Evolutionary conservation across 1,140 invertebrate species (phyloP).

Genomic region (Acyrthosiphon pisum): DNA sequence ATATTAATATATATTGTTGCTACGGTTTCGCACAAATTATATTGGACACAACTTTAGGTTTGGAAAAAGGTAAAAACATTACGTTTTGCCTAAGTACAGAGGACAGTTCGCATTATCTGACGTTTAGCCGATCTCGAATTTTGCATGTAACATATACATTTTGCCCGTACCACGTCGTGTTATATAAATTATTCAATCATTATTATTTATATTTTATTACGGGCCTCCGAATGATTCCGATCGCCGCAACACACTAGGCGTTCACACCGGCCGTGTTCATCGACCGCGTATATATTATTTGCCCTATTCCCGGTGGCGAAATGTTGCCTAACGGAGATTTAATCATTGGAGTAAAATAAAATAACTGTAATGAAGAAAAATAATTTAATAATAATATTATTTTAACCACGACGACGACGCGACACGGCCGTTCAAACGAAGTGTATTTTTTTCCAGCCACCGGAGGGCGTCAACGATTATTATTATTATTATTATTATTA

Average conservation of each 20-base stretch:
- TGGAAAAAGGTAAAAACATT: background rate
- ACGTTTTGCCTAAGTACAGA: background rate
- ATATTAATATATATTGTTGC: background rate
- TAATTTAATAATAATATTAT: background rate
- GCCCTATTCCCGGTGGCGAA: background rate
- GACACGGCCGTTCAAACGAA: background rate
- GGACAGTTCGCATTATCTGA: background rate
- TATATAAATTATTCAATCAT: background rate
- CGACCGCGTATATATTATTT: background rate
- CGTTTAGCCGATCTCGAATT: background rate
- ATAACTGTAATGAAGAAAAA: background rate
- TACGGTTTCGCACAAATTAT: background rate
- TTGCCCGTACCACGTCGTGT: background rate
- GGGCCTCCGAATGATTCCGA: background rate
- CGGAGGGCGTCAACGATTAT: background rate
- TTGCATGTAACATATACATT: background rate
- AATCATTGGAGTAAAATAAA: background rate
- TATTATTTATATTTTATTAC: background rate
- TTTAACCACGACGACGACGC: background rate
- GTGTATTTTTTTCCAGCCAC: constrained; percentile 19
- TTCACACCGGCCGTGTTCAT: background rate
- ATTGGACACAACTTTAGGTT: background rate
- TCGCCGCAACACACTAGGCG: background rate
- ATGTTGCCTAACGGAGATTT: background rate
- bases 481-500: constrained; percentile 33